phyloP scores from a whole-genome alignment of 2,113 vertebrate species.

The Aplodontia rufa region DNA sequence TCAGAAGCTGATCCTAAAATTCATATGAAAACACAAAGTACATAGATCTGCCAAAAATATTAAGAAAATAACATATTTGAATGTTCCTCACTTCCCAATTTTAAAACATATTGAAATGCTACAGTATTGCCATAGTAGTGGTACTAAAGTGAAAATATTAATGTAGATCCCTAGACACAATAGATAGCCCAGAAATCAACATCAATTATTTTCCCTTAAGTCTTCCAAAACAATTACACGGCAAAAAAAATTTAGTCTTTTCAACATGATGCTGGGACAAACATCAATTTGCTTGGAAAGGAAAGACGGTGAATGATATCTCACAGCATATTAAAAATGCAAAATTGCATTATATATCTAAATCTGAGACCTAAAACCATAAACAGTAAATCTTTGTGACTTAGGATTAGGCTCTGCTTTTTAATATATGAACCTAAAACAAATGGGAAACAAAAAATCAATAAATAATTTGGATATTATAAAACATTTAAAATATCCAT shows the following conservation, averaged over 20 bases:
- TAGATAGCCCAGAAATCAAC: no score
- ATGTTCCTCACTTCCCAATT: neutral
- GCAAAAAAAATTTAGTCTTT: neutral
- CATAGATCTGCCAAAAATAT: neutral
- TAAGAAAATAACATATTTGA: neutral
- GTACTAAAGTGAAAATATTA: neutral
- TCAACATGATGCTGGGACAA: neutral
- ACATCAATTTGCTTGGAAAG: neutral
- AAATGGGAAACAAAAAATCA: neutral
- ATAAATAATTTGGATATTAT: neutral
- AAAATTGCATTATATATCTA: neutral
- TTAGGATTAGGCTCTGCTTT: neutral
- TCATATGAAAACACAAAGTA: neutral
- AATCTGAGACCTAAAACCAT: neutral
- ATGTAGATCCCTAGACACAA: neutral
- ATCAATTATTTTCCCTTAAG: neutral
- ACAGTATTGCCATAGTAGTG: neutral
- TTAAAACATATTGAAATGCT: neutral
- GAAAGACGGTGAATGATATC: neutral
- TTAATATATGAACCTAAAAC: neutral
- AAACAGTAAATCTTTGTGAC: neutral
- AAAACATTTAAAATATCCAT: neutral
- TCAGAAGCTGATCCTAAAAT: neutral
- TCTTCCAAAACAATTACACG: neutral
- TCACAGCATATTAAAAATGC: neutral